phyloP scores from a whole-genome alignment of 2,888 invertebrate species.

The Stramonita haemastoma region DNA sequence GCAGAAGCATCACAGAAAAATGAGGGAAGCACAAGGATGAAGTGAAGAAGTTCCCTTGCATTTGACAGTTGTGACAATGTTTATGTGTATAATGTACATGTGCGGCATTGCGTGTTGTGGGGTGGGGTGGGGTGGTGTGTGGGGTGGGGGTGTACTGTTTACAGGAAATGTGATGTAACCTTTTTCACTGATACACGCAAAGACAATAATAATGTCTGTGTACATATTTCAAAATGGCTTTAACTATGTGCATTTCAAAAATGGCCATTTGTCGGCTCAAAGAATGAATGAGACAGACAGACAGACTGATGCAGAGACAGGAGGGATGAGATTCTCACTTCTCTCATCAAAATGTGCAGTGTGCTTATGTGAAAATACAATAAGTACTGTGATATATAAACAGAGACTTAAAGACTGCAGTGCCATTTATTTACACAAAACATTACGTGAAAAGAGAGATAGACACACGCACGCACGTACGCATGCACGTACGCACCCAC shows the following conservation, averaged over 20 bases:
- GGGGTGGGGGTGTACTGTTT: no score
- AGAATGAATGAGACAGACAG: slow-evolving; percentile 7
- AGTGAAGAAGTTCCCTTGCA: background rate
- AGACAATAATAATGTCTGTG: background rate
- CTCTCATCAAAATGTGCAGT: no score
- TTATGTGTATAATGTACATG: background rate
- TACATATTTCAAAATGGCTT: background rate
- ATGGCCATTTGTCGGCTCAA: background rate
- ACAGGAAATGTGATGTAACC: no score
- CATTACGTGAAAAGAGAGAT: no score
- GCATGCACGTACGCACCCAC: no score
- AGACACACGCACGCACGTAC: no score
- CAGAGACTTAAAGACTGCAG: background rate
- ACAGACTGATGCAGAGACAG: background rate
- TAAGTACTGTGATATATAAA: background rate
- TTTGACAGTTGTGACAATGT: background rate
- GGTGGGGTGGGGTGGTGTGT: no score
- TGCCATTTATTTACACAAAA: background rate
- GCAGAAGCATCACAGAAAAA: background rate
- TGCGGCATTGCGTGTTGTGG: background rate
- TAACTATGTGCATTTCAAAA: background rate
- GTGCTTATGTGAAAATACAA: background rate
- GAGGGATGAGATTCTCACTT: no score
- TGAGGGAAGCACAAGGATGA: background rate
- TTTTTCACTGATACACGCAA: no score